phyloP scores from a whole-genome alignment of 1,140 invertebrate genomes.

The Tetragnatha versicolor region DNA sequence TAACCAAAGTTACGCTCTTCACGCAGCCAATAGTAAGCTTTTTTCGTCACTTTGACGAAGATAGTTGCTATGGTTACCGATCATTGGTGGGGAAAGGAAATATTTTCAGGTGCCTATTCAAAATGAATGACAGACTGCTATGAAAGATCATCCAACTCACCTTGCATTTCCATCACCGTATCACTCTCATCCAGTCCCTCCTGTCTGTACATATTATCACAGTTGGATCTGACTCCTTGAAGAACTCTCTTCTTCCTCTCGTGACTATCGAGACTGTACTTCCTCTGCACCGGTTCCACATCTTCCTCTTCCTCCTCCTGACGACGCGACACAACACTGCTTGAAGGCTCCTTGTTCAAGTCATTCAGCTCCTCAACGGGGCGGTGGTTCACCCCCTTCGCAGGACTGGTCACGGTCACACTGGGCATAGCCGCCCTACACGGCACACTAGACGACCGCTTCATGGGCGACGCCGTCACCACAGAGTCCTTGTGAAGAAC shows the following conservation, averaged over 20 bases:
- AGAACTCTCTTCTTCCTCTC: slow-evolving; percentile 24
- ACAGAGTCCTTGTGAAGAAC: slow-evolving; percentile 22
- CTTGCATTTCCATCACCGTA: slow-evolving; percentile 46
- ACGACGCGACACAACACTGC: not conserved
- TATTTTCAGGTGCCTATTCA: too few relatives aligned
- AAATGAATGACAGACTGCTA: too few relatives aligned
- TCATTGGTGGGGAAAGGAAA: too few relatives aligned
- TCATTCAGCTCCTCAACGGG: slow-evolving; percentile 45
- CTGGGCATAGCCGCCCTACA: slow-evolving; percentile 14
- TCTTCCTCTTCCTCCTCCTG: not conserved
- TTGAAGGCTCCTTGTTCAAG: slow-evolving; percentile 39
- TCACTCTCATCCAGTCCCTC: slow-evolving; percentile 45
- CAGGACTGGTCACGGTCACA: slow-evolving; percentile 6
- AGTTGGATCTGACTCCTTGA: slow-evolving; percentile 10
- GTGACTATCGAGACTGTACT: slow-evolving; percentile 51
- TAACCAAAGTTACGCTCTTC: too few relatives aligned
- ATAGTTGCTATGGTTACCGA: too few relatives aligned
- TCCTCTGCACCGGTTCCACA: slow-evolving; percentile 25
- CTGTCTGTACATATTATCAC: slow-evolving; percentile 52
- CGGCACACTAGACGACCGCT: slow-evolving; percentile 38
- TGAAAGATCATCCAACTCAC: slow-evolving; percentile 6
- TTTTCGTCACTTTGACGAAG: too few relatives aligned
- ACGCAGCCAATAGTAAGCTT: too few relatives aligned
- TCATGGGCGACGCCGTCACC: not conserved
- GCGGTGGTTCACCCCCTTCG: slow-evolving; percentile 9